These are phyloP conservation scores for Therioaphis trifolii DNA, from an alignment of 2,888 invertebrate genomes.

Conservation along the genomic window DNA sequence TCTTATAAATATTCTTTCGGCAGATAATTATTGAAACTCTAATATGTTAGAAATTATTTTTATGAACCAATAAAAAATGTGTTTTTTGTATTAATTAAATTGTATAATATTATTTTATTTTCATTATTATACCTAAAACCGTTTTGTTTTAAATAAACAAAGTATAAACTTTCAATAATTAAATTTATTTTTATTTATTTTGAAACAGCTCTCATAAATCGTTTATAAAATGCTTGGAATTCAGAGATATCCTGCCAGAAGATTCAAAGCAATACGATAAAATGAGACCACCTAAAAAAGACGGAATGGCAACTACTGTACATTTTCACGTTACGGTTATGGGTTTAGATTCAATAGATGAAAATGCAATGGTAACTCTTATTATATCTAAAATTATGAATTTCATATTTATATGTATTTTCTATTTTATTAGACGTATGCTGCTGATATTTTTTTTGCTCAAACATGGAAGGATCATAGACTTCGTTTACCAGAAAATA, in stretches of 20 bases:
- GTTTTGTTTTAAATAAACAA: no score
- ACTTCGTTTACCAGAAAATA: conserved; percentile 86
- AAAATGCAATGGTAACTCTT: conserved; percentile 87
- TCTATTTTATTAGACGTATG: conserved; percentile 77
- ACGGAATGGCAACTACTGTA: conserved; percentile 87
- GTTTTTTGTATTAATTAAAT: no score
- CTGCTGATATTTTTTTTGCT: conserved; percentile 91
- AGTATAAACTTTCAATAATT: no score
- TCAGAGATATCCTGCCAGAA: conserved; percentile 86
- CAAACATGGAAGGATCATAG: conserved; percentile 94
- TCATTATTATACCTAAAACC: no score
- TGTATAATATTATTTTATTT: no score
- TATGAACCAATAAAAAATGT: no score
- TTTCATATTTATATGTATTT: conserved; percentile 27
- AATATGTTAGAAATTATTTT: no score
- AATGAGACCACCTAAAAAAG: conserved; percentile 92
- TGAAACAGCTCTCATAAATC: conserved; percentile 1
- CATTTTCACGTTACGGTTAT: conserved; percentile 93
- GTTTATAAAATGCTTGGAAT: conserved; percentile 73
- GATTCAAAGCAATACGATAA: conserved; percentile 90
- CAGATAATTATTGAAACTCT: no score
- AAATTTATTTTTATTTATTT: neutral
- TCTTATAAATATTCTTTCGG: no score
- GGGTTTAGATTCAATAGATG: conserved; percentile 95
- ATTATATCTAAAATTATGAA: neutral